A percentile compares a stretch with the other conserved stretches of the same genome.
These are phyloP conservation scores for Geothlypis trichas DNA, from an alignment of 2,113 vertebrate species.

Conservation along the genomic window DNA sequence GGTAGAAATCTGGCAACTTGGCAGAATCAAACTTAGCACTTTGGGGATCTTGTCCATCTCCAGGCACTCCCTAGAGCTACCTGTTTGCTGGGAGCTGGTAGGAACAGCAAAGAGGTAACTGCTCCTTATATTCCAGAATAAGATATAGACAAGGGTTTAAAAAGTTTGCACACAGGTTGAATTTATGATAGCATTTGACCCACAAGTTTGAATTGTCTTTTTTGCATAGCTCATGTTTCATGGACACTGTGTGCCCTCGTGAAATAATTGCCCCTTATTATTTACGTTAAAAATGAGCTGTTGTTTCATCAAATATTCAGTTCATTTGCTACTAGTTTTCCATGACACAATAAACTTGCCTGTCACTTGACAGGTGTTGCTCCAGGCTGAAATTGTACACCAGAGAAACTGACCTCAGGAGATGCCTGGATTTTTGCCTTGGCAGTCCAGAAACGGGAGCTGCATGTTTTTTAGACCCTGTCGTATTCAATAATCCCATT, in stretches of 20 bases:
- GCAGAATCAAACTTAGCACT: fast-evolving
- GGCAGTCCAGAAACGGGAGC: not conserved
- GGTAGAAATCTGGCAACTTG: not conserved
- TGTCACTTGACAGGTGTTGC: not conserved
- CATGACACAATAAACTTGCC: not conserved
- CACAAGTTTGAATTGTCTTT: not conserved
- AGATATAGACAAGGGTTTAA: fast-evolving
- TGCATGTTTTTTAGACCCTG: not conserved
- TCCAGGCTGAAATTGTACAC: not conserved
- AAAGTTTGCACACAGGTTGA: fast-evolving
- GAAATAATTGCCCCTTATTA: not conserved
- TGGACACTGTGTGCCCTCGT: fast-evolving
- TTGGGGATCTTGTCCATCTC: not conserved
- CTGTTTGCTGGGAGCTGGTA: not conserved
- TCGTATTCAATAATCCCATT: not conserved
- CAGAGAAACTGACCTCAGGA: not conserved
- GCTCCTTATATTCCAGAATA: not conserved
- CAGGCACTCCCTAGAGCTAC: not conserved
- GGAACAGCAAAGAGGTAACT: not conserved
- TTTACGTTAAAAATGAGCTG: not conserved
- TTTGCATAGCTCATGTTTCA: not conserved
- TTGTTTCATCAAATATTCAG: not conserved
- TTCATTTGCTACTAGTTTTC: fast-evolving
- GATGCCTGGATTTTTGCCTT: not conserved
- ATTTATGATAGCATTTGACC: not conserved